Percentiles rank a stretch among this genome's conserved stretches.
Evolutionary conservation across 2,113 vertebrate genomes (phyloP).

Genomic region (Zapornia atra): DNA sequence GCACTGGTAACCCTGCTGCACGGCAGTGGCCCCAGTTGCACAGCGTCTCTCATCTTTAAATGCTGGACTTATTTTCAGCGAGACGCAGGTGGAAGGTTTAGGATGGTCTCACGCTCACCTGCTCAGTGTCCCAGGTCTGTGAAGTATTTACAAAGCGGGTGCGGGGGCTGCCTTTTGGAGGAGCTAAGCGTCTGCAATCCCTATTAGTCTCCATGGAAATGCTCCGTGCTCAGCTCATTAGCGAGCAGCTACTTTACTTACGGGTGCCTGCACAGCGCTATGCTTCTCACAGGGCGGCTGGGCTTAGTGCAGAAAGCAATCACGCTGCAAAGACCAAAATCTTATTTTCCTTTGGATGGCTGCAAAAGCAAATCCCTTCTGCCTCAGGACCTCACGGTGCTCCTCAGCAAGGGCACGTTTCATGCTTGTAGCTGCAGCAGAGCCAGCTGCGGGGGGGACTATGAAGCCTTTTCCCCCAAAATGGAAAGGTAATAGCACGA

Average conservation of each 20-base stretch:
- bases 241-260: not conserved
- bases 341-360: not conserved
- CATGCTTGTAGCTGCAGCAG: not conserved
- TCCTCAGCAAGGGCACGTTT: not conserved
- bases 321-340: not conserved
- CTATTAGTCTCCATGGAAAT: not conserved
- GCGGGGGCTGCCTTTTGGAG: not conserved
- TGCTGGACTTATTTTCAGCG: fast-evolving
- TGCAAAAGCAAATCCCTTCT: not conserved
- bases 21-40: fast-evolving
- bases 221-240: not conserved
- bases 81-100: not conserved
- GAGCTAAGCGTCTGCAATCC: not conserved
- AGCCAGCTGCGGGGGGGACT: not conserved
- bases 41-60: fast-evolving
- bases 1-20: not conserved
- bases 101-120: not conserved
- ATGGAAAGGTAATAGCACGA: not conserved
- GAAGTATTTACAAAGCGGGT: not conserved
- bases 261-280: not conserved
- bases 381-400: not conserved
- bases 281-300: not conserved
- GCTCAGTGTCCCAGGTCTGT: not conserved
- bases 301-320: not conserved
- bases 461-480: not conserved